A percentile compares a stretch with the other conserved stretches of the same genome.
Conservation (phyloP, 2,797 vertebrate species). For the Oryzias sinensis region DNA sequence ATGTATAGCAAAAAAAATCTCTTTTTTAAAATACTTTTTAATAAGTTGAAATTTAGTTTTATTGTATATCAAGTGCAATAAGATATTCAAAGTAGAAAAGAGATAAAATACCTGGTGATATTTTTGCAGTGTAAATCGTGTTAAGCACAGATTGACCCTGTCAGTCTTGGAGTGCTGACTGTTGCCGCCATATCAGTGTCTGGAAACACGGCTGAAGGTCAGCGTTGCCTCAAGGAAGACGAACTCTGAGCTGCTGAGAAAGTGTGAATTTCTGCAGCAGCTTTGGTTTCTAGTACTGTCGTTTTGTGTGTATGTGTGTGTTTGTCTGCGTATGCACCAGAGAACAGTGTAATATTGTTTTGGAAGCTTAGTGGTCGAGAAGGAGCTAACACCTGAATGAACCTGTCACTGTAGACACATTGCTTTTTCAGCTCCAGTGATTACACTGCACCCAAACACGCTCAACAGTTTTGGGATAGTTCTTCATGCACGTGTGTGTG, state of each 20-base stretch:
- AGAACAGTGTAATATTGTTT: conserved; percentile 66
- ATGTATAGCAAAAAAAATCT: no score
- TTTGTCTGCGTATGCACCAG: conserved; percentile 37
- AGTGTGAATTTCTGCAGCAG: conserved; percentile 31
- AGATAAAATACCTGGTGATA: no score
- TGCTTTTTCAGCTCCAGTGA: conserved; percentile 76
- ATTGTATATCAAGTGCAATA: no score
- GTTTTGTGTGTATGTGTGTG: conserved; percentile 10
- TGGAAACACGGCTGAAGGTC: conserved; percentile 16
- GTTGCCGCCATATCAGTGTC: conserved; percentile 15
- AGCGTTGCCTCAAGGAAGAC: conserved; percentile 13
- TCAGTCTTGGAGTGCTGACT: no score
- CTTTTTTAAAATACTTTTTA: no score
- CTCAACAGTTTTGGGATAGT: conserved; percentile 53
- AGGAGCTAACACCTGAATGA: conserved; percentile 76
- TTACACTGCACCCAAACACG: conserved; percentile 66
- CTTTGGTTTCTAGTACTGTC: conserved; percentile 28
- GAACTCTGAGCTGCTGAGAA: conserved; percentile 15
- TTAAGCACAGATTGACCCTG: no score
- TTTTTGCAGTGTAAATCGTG: no score
- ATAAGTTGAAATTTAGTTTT: no score
- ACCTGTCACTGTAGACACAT: conserved; percentile 78
- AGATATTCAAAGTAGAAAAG: no score
- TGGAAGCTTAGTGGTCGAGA: conserved; percentile 61
- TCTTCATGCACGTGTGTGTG: conserved; percentile 30